These are phyloP conservation scores for Notodonta ziczac DNA, from an alignment of 2,888 invertebrate species.

Conservation along the genomic window DNA sequence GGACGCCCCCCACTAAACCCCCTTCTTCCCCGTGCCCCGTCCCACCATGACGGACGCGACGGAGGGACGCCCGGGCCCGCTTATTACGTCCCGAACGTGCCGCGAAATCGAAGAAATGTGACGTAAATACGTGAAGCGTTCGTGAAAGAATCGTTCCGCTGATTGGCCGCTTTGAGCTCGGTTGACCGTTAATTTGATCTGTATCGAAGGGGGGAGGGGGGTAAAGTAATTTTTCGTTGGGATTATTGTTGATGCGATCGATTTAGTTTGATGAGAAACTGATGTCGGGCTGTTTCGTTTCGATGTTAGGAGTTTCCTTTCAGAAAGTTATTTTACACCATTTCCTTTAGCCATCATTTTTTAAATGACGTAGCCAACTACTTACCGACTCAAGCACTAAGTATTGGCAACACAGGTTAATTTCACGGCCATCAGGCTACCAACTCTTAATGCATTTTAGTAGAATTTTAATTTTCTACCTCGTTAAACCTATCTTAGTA, in stretches of 20 bases:
- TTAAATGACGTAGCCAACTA: too few relatives aligned
- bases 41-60: conserved; percentile 66
- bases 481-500: too few relatives aligned
- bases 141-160: conserved; percentile 73
- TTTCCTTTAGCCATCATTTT: too few relatives aligned
- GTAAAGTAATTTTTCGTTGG: conserved; percentile 54
- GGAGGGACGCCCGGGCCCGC: conserved; percentile 70
- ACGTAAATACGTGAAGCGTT: conserved; percentile 79
- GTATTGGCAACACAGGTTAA: too few relatives aligned
- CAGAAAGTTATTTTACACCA: conserved; percentile 12
- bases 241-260: conserved; percentile 76
- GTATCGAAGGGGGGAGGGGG: conserved; percentile 58
- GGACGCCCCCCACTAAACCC: conserved; percentile 54
- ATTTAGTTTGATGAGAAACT: conserved; percentile 59
- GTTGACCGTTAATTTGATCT: conserved; percentile 81
- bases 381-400: too few relatives aligned
- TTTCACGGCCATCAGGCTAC: too few relatives aligned
- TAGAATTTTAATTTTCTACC: too few relatives aligned
- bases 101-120: conserved; percentile 84
- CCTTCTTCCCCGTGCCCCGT: conserved; percentile 39
- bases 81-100: conserved; percentile 83
- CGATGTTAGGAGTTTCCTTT: conserved; percentile 27
- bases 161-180: conserved; percentile 80
- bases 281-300: conserved; percentile 37
- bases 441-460: too few relatives aligned